Base-by-base conservation (phyloP, 2,797 vertebrate species). In the Spea hammondii region DNA sequence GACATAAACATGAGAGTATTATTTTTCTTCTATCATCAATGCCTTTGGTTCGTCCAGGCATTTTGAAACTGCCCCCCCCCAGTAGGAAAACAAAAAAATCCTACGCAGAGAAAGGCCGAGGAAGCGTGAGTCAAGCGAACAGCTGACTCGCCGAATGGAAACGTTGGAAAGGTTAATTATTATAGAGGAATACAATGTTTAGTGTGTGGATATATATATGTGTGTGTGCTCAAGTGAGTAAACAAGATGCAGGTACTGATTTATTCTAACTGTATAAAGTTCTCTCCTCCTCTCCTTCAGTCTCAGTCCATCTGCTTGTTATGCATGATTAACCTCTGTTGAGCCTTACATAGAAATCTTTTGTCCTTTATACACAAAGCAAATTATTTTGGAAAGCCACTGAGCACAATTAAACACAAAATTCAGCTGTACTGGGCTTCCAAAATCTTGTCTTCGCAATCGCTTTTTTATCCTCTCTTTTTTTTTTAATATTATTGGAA, bases 361-460 rank as follows among this genome's bases (percentile, higher is more conserved):
- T 98, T 98, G 96, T 97, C 95, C 95, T 95, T 94, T 92, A 90
- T 90, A 93, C 95, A 97, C 96, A 98, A 98, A 98, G 96, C 95
- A 96, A 97, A 98, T 97, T 95, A 95, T 95, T 94, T 98, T 96
- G 94, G 95, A 97, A 92, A 96, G 94, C 91, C 74, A 87, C 89
- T 88, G 90, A 91, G 91, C 91, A 94, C 93, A 94, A 94, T 93
- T 93, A 91, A 89, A 91, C 89, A 91, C 88, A 90, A 90, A 90
- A 93, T 85, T 93, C 90, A 87, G 89, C 89, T 90, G 87, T 87
- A 88, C 89, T 87, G 76, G 74, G 86, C 87, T 88, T 88, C 83
- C 86, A 86, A 87, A 87, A 85, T 86, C 70, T 62, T 85, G 68
- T 45, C 84, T 44, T 2, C 65, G 54, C 64, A 64, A 59, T 11